Base-by-base conservation (phyloP, 2,113 vertebrate genomes). In the Probosciger aterrimus region DNA sequence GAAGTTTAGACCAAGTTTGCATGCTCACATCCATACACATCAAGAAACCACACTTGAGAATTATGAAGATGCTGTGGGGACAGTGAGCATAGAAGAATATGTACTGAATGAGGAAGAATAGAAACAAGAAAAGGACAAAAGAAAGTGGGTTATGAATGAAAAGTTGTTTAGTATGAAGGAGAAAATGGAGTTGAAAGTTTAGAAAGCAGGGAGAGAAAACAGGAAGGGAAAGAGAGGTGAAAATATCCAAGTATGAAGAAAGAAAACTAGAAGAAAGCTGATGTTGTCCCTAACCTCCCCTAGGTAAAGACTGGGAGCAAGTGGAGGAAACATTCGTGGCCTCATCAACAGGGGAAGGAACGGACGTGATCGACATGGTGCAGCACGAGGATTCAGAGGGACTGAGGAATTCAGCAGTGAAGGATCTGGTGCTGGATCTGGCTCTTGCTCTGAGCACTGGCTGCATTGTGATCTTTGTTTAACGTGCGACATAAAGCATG, bases 311-410 rank as follows among this genome's bases (percentile, higher is more conserved):
- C 18, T 96, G 88, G 95, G 92, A 95, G 16, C n/a, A 95, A 60
- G 97, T 95, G 18, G 95, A 97, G 78, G 98, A 98, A 86, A 77
- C 39, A 22, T 98, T 98, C 53, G 47, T 97, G 95, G 97, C 92
- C 55, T 97, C 97, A 0, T 98, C 98, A 4, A 90, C 82, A 63
- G 98, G 98, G 6, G 97, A 98, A 95, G 88, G 63, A 73, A 97
- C 90, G 94, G 93, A 98, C 23, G 8, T 93, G 44, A 86, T 97
- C 5, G 27, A 97, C 92, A 98, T 98, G 98, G 96, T 87, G 24
- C 85, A 95, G 73, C 47, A 91, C 0, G 96, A 98, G 31, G 95
- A 82, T 4, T 90, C 82, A 18, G 9, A 52, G 35, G 27, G 20
- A 3, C 71, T 88, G 18, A 78, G 78, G 24, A 93, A 82, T 18